Base-by-base conservation (phyloP, 2,113 vertebrate genomes). In the Sarotherodon lohbergeri region DNA sequence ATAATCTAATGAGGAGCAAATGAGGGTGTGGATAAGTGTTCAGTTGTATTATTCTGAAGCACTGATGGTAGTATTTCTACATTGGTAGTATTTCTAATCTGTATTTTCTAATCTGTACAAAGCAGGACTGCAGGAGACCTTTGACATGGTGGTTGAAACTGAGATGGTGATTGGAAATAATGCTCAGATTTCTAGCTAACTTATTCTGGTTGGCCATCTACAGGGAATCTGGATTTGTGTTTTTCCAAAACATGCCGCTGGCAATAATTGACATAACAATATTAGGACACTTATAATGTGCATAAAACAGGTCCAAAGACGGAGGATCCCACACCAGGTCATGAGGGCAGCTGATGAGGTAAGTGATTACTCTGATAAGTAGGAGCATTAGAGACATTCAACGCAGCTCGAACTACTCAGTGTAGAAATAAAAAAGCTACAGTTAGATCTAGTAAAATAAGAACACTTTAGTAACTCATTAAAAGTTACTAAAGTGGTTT, bases 401-500 rank as follows among this genome's bases (percentile, higher is more conserved):
- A 0, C 6, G 0, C n/a, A 39, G 36, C 36, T n/a, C 36, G 22
- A 61, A 61, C 29, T 19, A 34, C 4, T 63, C 9, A 34, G 29
- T 0, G 59, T 63, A 16, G 29, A 63, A 34, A 9, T 10, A 63
- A 63, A 34, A 63, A 11, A 63, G 39, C 66, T 43, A 27, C 66
- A 43, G n/a, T 24, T 43, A 19, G 17, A 36, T 39, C 32, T 39
- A 66, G 32, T 39, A 66, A 66, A 66, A 66, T n/a, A 4, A 36
- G 17, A 66, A 43, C 7, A 0, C 13, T 0, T 57, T 16, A 57
- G 7, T 57, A 0, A 68, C 17, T 8, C 11, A 13, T 41, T 68
- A 68, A 43, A 41, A 68, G 17, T 22, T 13, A 0, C 17, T 68
- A 22, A 39, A 68, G 19, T 0, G 3, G 12, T 39, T 68, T 1